These are phyloP conservation scores for Harpalus rubripes DNA, from an alignment of 2,888 invertebrate genomes.

Conservation along the genomic window DNA sequence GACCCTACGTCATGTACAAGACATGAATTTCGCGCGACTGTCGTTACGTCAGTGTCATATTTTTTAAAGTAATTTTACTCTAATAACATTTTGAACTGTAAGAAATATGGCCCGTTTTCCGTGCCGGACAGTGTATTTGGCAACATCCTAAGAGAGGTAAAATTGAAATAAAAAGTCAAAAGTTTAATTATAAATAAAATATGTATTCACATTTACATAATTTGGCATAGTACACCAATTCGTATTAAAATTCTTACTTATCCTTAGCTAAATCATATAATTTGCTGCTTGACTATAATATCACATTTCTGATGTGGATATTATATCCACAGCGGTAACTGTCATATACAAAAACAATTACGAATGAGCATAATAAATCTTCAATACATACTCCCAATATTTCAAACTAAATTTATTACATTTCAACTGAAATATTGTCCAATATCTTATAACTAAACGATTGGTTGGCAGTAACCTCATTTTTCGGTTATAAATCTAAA, in stretches of 20 bases:
- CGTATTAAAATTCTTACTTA: slow-evolving; percentile 65
- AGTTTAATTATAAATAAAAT: slow-evolving; percentile 52
- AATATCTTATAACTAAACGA: slow-evolving; percentile 28
- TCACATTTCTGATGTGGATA: slow-evolving; percentile 87
- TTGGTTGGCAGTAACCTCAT: slow-evolving; percentile 42
- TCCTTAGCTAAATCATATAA: slow-evolving; percentile 63
- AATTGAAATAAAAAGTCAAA: slow-evolving; percentile 1
- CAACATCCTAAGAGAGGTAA: background rate
- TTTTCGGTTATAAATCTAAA: slow-evolving; percentile 11
- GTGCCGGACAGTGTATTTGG: too few species aligned
- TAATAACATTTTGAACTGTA: too few species aligned
- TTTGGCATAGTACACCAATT: slow-evolving; percentile 53
- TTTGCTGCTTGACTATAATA: slow-evolving; percentile 78
- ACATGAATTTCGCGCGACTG: too few species aligned
- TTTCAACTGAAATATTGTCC: slow-evolving; percentile 37
- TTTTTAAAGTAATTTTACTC: too few species aligned
- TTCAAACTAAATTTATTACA: slow-evolving; percentile 24
- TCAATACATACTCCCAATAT: slow-evolving; percentile 2
- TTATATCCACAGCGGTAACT: slow-evolving; percentile 75
- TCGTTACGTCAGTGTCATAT: too few species aligned
- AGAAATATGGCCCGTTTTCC: too few species aligned
- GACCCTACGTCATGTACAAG: too few species aligned
- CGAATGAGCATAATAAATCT: slow-evolving; percentile 28
- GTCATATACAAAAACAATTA: slow-evolving; percentile 56
- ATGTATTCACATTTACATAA: slow-evolving; percentile 56